phyloP scores from a whole-genome alignment of 2,113 vertebrate species.

The Felis catus region F.catus_Fca126_mat1.0 CM031417.1:80042001-80042500 shows the following conservation, averaged over 20 bases:
- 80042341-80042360: not conserved
- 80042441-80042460: not conserved
- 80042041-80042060: constrained; percentile 28
- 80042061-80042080: not conserved
- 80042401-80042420: not conserved
- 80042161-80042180: not conserved
- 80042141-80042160: not conserved
- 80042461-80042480: not conserved
- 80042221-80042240: not conserved
- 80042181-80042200: constrained; percentile 4
- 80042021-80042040: not conserved
- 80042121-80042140: constrained; percentile 1
- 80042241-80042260: not conserved
- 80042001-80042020: constrained; percentile 12
- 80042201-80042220: constrained; percentile 19
- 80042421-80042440: not conserved
- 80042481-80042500: not conserved
- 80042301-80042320: not conserved
- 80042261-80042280: not conserved
- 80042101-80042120: not conserved
- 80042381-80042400: not conserved
- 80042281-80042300: not conserved
- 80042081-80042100: not conserved
- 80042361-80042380: not conserved
- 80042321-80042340: not conserved